Conservation (phyloP, 2,888 invertebrate species). For the Melanostoma scalare region DNA sequence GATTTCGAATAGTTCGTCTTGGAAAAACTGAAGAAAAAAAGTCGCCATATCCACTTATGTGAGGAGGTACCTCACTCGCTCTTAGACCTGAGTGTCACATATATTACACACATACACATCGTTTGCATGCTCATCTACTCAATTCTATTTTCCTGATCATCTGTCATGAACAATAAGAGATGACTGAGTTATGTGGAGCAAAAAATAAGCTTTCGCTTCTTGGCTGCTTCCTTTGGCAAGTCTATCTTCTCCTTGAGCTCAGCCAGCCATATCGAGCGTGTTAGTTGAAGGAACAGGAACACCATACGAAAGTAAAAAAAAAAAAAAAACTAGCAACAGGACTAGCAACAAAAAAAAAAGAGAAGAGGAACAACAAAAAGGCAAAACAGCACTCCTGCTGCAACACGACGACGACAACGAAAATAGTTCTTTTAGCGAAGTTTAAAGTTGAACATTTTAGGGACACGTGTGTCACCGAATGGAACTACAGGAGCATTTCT, state of each 20-base stretch:
- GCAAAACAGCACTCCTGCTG: constrained; percentile 43
- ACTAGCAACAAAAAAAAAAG: constrained; percentile 19
- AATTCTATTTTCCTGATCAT: constrained; percentile 72
- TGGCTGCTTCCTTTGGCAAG: constrained; percentile 51
- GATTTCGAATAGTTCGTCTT: constrained; percentile 67
- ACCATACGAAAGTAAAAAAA: constrained; percentile 3
- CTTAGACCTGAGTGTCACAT: constrained; percentile 31
- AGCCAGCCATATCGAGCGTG: constrained; percentile 36
- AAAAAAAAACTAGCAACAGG: constrained; percentile 37
- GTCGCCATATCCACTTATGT: constrained; percentile 44
- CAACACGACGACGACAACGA: constrained; percentile 48
- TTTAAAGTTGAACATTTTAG: constrained; percentile 64
- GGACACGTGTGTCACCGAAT: constrained; percentile 59
- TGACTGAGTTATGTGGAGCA: constrained; percentile 71
- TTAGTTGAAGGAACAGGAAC: not conserved
- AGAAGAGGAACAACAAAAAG: constrained; percentile 59
- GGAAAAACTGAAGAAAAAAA: constrained; percentile 19
- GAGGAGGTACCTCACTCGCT: constrained; percentile 45
- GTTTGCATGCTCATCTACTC: constrained; percentile 45
- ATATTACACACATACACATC: constrained; percentile 25
- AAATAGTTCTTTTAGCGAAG: constrained; percentile 48
- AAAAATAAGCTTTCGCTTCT: constrained; percentile 69
- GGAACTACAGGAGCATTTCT: constrained; percentile 48
- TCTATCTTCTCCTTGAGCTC: constrained; percentile 37
- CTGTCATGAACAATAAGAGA: constrained; percentile 71